phyloP scores from a whole-genome alignment of 1,140 invertebrate genomes.

The Odontomachus brunneus region DNA sequence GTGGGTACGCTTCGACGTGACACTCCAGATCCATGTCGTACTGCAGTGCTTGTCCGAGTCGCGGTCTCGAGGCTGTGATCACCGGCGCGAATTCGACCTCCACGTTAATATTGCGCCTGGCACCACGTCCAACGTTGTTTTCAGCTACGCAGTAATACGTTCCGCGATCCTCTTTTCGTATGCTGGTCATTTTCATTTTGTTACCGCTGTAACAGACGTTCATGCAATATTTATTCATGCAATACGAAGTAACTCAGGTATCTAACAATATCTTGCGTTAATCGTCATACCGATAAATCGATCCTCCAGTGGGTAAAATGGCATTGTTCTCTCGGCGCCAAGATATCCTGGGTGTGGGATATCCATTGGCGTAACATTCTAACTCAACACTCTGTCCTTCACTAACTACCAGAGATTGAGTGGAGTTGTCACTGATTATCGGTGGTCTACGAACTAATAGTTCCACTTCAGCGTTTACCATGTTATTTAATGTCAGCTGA shows the following conservation, averaged over 20 bases:
- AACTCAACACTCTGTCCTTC: slow-evolving; percentile 92
- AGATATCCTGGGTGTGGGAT: slow-evolving; percentile 92
- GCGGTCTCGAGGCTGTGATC: slow-evolving; percentile 92
- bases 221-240: background rate
- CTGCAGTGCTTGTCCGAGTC: slow-evolving; percentile 94
- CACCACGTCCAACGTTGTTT: slow-evolving; percentile 94
- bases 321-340: slow-evolving; percentile 97
- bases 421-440: slow-evolving; percentile 96
- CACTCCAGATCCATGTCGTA: slow-evolving; percentile 97
- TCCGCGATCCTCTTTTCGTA: slow-evolving; percentile 95
- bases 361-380: slow-evolving; percentile 95
- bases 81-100: slow-evolving; percentile 96
- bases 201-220: slow-evolving; percentile 89
- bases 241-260: background rate
- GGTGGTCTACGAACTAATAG: slow-evolving; percentile 94
- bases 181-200: slow-evolving; percentile 91
- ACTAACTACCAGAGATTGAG: slow-evolving; percentile 93
- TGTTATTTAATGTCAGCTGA: slow-evolving; percentile 91
- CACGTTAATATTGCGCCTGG: slow-evolving; percentile 93
- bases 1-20: slow-evolving; percentile 96
- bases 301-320: slow-evolving; percentile 94
- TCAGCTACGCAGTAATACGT: slow-evolving; percentile 98
- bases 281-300: slow-evolving; percentile 87
- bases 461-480: slow-evolving; percentile 93
- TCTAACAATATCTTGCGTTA: background rate